Base-by-base conservation (phyloP, 1,140 invertebrate genomes). In the Acyrthosiphon pisum region DNA sequence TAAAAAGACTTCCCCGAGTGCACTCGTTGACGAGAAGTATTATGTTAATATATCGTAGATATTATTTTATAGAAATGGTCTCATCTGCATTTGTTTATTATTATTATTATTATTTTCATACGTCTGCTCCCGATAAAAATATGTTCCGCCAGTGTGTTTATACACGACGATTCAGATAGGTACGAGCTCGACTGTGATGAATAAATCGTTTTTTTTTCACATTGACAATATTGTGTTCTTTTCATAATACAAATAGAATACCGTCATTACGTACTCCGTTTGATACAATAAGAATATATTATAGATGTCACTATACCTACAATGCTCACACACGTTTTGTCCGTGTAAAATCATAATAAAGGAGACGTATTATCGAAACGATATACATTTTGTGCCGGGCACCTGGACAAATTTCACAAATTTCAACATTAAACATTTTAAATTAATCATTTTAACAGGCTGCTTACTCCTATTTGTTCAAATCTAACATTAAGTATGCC, bases 31-130 rank as follows among this genome's bases (percentile, higher is more conserved):
- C 44, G 44, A 86, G 44, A 30, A 86, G 46, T 86, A 76, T 76
- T 76, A 46, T 86, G 84, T 86, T 86, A 86, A 86, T 86, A 86
- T 86, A 86, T 86, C 9, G 37, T 86, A 44, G 60, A 84, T 84
- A 84, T 84, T 84, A 84, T 84, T 46, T 76, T 76, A 76, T 26
- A n/a, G 30, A 30, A 76, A 76, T 86, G 84, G 41, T 30, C 26
- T 46, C 23, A 41, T 86, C 11, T 26, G 14, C 18, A 30, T 86
- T 30, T 86, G 46, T 30, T 86, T 86, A 26, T 84, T 86, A 23
- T 37, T 83, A 22, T 37, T 41, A 83, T 41, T 84, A 83, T 41
- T 83, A 83, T 83, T 83, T 76, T 35, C 60, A 76, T n/a, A 35
- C 14, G 60, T n/a, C 14, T 76, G 60, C 11, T 76, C 30, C 60